Percentiles rank a stretch among this genome's conserved stretches.
Evolutionary conservation across 1,140 invertebrate genomes (phyloP).

Genomic region (Drosophila leontia): DNA sequence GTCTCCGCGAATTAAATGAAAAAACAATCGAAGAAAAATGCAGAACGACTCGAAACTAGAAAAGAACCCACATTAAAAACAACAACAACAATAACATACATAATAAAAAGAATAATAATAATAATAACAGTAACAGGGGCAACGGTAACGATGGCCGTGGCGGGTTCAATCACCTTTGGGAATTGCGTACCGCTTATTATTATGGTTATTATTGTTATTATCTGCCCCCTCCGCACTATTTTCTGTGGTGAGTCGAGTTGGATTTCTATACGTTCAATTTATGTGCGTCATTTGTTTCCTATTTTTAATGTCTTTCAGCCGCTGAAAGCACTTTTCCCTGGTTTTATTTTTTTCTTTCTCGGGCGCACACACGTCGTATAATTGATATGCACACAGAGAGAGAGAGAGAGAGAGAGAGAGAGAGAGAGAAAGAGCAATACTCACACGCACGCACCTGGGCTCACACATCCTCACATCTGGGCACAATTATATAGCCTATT

Average conservation of each 20-base stretch:
- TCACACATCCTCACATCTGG: background rate
- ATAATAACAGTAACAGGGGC: slow-evolving; percentile 18
- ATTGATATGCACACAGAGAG: slow-evolving; percentile 33
- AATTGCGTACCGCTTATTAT: slow-evolving; percentile 59
- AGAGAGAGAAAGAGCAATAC: background rate
- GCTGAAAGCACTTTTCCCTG: slow-evolving; percentile 29
- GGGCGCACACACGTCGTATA: slow-evolving; percentile 44
- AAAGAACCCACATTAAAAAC: slow-evolving; percentile 8
- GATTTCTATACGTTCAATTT: slow-evolving; percentile 45
- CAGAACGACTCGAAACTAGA: slow-evolving; percentile 21
- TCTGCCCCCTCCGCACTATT: slow-evolving; percentile 5
- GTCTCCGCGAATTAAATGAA: slow-evolving; percentile 39
- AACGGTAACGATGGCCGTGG: slow-evolving; percentile 42
- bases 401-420: background rate
- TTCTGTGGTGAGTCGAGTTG: background rate
- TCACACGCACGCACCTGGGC: slow-evolving; percentile 6
- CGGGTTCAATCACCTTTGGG: slow-evolving; percentile 60
- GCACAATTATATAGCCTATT: slow-evolving; percentile 34
- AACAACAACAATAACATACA: background rate
- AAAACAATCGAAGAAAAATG: slow-evolving; percentile 41
- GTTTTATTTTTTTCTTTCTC: slow-evolving; percentile 6
- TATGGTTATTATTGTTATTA: slow-evolving; percentile 58
- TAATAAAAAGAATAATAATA: slow-evolving; percentile 11
- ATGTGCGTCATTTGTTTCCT: slow-evolving; percentile 58
- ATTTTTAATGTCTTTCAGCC: slow-evolving; percentile 48